A percentile compares a stretch with the other conserved stretches of the same genome.
These are phyloP conservation scores for Prochilodus magdalenae DNA, from an alignment of 2,113 vertebrate genomes.

Conservation along the genomic window DNA sequence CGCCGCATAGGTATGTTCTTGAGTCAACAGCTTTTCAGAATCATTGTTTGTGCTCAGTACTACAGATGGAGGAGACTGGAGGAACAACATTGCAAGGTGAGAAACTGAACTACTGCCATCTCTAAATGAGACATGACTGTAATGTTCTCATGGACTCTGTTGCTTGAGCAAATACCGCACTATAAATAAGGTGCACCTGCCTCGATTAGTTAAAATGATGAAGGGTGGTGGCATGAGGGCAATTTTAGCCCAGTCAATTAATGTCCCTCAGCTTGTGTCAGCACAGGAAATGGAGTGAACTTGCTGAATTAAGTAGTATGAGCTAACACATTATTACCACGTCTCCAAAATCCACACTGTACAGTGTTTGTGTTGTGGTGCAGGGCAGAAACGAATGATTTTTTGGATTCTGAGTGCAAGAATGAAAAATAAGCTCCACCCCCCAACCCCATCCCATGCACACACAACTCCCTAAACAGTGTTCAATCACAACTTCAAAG, in stretches of 20 bases:
- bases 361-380: slow-evolving; percentile 23
- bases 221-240: neutral
- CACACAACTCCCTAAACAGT: slow-evolving; percentile 59
- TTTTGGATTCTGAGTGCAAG: slow-evolving; percentile 48
- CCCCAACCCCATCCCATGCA: neutral
- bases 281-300: neutral
- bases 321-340: neutral
- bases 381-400: slow-evolving; percentile 36
- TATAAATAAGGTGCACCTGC: slow-evolving; percentile 10
- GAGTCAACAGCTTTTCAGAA: no score
- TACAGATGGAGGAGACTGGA: no score
- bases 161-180: slow-evolving; percentile 17
- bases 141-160: slow-evolving; percentile 1
- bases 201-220: slow-evolving; percentile 25
- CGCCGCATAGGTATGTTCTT: no score
- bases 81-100: no score
- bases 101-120: neutral
- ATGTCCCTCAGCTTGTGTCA: neutral
- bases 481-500: slow-evolving; percentile 77
- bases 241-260: slow-evolving; percentile 12
- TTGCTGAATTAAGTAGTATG: neutral
- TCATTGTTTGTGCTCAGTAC: no score
- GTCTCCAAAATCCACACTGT: slow-evolving; percentile 21
- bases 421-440: slow-evolving; percentile 49
- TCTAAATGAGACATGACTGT: neutral